These are phyloP conservation scores for Drosophila nr. medialis DNA, from an alignment of 2,888 invertebrate genomes.

Conservation along the genomic window DNA sequence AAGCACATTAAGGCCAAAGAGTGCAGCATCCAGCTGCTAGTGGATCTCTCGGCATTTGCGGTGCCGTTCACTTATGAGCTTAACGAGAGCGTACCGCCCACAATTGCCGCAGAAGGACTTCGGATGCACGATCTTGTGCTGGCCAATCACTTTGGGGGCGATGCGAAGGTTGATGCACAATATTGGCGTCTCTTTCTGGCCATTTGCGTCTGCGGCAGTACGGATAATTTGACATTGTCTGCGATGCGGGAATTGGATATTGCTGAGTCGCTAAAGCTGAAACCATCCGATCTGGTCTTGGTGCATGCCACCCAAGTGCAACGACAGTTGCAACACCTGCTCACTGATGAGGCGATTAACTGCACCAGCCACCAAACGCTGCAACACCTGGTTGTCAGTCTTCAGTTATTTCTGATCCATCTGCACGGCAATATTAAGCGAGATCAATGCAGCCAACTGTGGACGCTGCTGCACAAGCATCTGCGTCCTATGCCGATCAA, in stretches of 20 bases:
- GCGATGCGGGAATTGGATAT: constrained; percentile 62
- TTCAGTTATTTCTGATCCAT: constrained; percentile 66
- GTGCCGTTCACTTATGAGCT: constrained; percentile 74
- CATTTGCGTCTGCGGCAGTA: constrained; percentile 18
- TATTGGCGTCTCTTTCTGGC: constrained; percentile 69
- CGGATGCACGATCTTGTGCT: constrained; percentile 16
- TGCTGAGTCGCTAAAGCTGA: constrained; percentile 60
- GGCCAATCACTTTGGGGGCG: constrained; percentile 26
- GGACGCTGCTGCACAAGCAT: constrained; percentile 69
- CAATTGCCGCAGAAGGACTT: constrained; percentile 16
- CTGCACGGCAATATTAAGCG: constrained; percentile 31
- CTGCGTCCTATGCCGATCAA: constrained; percentile 74
- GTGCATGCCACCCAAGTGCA: constrained; percentile 67
- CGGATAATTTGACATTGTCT: constrained; percentile 22
- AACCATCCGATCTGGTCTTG: constrained; percentile 67
- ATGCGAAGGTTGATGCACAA: constrained; percentile 29
- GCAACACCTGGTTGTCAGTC: constrained; percentile 40
- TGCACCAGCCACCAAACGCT: constrained; percentile 73
- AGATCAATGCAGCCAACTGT: constrained; percentile 23
- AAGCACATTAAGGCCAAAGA: constrained; percentile 56
- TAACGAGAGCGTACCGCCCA: constrained; percentile 2
- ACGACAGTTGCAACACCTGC: constrained; percentile 65
- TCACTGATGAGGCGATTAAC: constrained; percentile 67
- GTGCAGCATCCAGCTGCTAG: constrained; percentile 47
- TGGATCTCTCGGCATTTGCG: constrained; percentile 60